Percentiles rank a stretch among this genome's conserved stretches.
Conservation (phyloP, 1,140 invertebrate species). For the Riptortus pedestris region DNA sequence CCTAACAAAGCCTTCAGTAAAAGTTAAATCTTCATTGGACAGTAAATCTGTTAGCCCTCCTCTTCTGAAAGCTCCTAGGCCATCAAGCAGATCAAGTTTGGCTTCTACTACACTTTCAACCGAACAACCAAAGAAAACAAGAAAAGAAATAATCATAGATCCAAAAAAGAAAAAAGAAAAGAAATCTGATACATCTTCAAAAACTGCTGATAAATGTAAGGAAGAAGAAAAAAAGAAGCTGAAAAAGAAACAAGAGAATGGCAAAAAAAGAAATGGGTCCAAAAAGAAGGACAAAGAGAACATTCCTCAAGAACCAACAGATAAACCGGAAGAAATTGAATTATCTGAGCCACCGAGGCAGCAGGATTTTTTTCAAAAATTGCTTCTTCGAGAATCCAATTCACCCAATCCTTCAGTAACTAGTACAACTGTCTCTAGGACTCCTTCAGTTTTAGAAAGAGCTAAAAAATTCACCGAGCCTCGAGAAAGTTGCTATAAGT, state of each 20-base stretch:
- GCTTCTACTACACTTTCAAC: background rate
- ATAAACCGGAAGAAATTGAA: background rate
- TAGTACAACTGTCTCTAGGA: constrained; percentile 35
- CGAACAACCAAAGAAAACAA: constrained; percentile 23
- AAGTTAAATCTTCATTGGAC: constrained; percentile 16
- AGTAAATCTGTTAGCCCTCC: background rate
- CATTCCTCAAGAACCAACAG: background rate
- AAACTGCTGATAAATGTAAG: constrained; percentile 31
- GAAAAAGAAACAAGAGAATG: constrained; percentile 29
- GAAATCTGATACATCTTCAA: constrained; percentile 30
- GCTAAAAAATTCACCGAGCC: constrained; percentile 43
- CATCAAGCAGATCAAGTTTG: constrained; percentile 15
- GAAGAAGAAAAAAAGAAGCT: constrained; percentile 34
- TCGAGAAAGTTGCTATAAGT: constrained; percentile 33
- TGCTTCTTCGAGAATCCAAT: constrained; percentile 46
- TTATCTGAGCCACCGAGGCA: constrained; percentile 39
- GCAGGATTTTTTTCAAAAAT: constrained; percentile 53
- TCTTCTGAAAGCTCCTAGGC: background rate
- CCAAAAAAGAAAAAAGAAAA: constrained; percentile 30
- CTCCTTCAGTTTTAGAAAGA: constrained; percentile 49
- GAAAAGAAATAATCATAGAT: constrained; percentile 19
- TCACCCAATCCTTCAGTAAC: constrained; percentile 34
- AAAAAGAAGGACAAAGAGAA: constrained; percentile 33
- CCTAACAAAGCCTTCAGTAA: background rate
- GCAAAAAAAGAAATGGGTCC: constrained; percentile 29